A percentile compares a stretch with the other conserved stretches of the same genome.
These are phyloP conservation scores for Gallinago stenura DNA, from an alignment of 2,797 vertebrate genomes.

Conservation along the genomic window DNA sequence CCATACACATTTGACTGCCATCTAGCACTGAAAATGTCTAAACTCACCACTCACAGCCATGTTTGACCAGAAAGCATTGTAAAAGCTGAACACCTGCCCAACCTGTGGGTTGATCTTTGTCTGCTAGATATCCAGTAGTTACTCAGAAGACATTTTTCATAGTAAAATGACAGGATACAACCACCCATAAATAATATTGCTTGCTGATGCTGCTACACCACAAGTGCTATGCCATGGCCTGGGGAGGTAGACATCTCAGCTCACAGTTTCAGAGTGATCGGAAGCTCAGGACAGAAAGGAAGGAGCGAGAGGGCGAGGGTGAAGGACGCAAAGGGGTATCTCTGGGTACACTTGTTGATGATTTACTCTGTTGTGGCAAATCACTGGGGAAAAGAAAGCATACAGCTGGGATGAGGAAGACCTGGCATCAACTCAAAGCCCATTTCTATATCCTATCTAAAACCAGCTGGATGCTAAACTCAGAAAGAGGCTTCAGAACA, in stretches of 20 bases:
- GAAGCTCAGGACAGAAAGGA: neutral
- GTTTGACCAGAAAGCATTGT: neutral
- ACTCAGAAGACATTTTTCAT: neutral
- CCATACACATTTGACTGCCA: neutral
- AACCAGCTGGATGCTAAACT: neutral
- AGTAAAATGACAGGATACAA: neutral
- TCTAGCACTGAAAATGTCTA: neutral
- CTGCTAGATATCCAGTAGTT: neutral
- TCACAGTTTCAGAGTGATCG: fast-evolving
- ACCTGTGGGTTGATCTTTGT: neutral
- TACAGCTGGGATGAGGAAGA: neutral
- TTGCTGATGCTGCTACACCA: neutral
- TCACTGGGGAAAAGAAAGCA: neutral
- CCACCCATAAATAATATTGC: neutral
- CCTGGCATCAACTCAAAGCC: neutral
- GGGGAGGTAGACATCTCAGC: neutral
- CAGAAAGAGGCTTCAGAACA: neutral
- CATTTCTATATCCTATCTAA: neutral
- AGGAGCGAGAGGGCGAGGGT: fast-evolving
- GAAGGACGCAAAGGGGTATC: neutral
- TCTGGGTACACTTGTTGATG: no score
- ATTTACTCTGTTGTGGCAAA: neutral
- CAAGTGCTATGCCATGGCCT: neutral
- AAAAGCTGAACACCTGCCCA: neutral
- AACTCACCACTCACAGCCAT: neutral